Percentiles rank a stretch among this genome's conserved stretches.
phyloP scores from a whole-genome alignment of 2,113 vertebrate genomes.

The Mus musculus region GRCm39 chr10:97550501-97551000 shows the following conservation, averaged over 20 bases:
- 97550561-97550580: background rate
- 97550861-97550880: too few species aligned
- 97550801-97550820: background rate
- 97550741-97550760: background rate
- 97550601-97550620: background rate
- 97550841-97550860: background rate
- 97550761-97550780: background rate
- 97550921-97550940: too few species aligned
- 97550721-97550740: background rate
- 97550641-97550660: background rate
- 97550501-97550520: background rate
- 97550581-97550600: background rate
- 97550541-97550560: slow-evolving; percentile 15
- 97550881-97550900: too few species aligned
- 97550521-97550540: background rate
- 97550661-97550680: background rate
- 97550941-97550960: background rate
- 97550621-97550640: background rate
- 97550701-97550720: background rate
- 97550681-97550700: background rate
- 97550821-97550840: background rate
- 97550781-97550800: accelerated
- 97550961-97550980: background rate
- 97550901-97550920: too few species aligned
- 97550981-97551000: background rate